Evolutionary conservation across 2,113 vertebrate genomes (phyloP).

Genomic region (Anseranas semipalmata): DNA sequence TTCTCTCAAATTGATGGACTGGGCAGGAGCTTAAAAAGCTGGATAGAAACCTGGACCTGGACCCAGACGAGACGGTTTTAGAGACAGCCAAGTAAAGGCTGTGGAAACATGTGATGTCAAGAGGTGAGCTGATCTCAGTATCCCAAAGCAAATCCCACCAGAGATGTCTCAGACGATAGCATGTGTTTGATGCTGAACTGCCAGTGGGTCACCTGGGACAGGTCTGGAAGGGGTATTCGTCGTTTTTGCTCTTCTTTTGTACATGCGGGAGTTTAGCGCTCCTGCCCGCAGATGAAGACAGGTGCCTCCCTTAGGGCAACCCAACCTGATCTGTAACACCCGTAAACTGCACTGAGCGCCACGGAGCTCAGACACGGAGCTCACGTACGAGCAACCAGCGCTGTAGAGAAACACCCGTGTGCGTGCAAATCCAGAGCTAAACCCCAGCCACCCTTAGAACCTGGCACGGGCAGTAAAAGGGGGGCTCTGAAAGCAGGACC

Average conservation of each 20-base stretch:
- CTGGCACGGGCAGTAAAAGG: background rate
- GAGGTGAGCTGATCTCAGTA: background rate
- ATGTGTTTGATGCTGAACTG: fast-evolving
- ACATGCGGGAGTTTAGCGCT: background rate
- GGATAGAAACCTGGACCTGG: background rate
- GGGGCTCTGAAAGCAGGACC: background rate
- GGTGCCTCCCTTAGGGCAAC: background rate
- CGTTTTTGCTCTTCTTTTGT: background rate
- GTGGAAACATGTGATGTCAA: background rate
- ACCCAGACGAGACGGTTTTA: background rate
- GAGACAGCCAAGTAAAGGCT: background rate
- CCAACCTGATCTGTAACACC: background rate
- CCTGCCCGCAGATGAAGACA: background rate
- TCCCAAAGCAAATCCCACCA: background rate
- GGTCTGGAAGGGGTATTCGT: no score
- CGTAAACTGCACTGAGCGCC: fast-evolving
- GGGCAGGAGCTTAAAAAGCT: background rate
- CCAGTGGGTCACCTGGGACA: background rate
- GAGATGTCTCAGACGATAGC: background rate
- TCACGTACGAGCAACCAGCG: fast-evolving
- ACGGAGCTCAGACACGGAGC: fast-evolving
- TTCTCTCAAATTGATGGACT: background rate
- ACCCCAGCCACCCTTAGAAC: fast-evolving
- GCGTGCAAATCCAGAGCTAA: fast-evolving
- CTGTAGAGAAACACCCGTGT: background rate